Percentiles rank a stretch among this genome's conserved stretches.
Conservation (phyloP, 2,113 vertebrate species). For the Macrotus californicus region DNA sequence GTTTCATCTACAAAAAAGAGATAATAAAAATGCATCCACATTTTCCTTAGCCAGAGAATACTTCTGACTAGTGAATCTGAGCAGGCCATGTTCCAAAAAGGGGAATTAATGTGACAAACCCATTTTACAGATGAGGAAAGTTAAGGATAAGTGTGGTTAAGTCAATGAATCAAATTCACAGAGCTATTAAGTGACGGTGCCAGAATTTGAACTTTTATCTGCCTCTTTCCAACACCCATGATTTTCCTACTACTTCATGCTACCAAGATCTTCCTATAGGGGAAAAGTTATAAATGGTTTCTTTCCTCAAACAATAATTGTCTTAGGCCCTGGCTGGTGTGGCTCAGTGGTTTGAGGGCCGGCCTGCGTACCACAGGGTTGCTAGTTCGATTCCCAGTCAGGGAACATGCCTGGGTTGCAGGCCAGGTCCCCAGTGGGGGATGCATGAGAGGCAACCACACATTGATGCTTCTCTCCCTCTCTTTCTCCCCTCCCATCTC, state of each 20-base stretch:
- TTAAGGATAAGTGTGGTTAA: background rate
- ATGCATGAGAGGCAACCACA: no score
- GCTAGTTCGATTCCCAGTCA: no score
- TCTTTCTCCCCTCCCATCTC: no score
- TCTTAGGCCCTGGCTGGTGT: background rate
- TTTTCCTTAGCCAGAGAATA: background rate
- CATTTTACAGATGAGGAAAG: background rate
- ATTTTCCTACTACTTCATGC: background rate
- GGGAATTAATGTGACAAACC: background rate
- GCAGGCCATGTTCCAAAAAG: background rate
- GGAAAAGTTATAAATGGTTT: background rate
- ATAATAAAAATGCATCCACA: background rate
- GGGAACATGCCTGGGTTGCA: no score
- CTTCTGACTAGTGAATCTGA: background rate
- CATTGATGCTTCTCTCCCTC: no score
- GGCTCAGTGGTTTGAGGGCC: no score
- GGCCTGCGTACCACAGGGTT: no score
- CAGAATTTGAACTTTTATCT: background rate
- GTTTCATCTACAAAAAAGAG: background rate
- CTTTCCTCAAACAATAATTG: background rate
- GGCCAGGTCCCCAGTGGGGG: no score
- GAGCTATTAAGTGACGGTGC: background rate
- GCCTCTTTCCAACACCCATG: background rate
- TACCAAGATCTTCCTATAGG: background rate
- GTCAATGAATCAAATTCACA: background rate